Evolutionary conservation across 2,888 invertebrate species (phyloP).

Genomic region (Eutolmus rufibarbis): DNA sequence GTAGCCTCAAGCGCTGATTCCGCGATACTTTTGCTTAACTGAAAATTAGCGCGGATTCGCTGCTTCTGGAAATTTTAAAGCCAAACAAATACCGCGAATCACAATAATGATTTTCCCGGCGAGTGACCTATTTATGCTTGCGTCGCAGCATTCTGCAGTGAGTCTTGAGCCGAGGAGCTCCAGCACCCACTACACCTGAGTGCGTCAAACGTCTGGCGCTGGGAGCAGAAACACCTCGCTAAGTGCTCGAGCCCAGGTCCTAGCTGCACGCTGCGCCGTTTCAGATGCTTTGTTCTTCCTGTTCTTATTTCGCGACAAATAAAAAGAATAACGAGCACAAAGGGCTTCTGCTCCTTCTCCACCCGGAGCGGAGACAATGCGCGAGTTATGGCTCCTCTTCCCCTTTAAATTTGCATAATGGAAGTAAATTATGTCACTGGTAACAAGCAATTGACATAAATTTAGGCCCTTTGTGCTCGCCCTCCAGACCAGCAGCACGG

Average conservation of each 20-base stretch:
- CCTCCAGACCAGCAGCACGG: not conserved
- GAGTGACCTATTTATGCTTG: not conserved
- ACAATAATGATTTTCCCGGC: not conserved
- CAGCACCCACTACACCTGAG: not conserved
- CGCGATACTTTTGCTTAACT: not conserved
- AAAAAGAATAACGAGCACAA: slow-evolving; percentile 11
- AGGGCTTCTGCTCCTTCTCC: slow-evolving; percentile 24
- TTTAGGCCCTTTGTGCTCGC: slow-evolving; percentile 40
- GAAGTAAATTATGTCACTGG: slow-evolving; percentile 49
- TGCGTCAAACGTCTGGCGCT: not conserved
- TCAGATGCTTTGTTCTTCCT: slow-evolving; percentile 1
- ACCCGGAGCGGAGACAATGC: slow-evolving; percentile 43
- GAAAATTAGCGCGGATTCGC: not conserved
- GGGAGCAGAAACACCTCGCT: not conserved
- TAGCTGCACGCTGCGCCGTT: not conserved
- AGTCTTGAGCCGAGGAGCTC: not conserved
- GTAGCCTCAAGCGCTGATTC: not conserved
- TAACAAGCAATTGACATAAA: slow-evolving; percentile 48
- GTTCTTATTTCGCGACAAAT: not conserved
- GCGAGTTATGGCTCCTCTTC: slow-evolving; percentile 47
- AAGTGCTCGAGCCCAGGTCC: not conserved
- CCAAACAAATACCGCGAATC: not conserved
- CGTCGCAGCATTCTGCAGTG: not conserved
- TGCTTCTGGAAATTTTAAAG: not conserved
- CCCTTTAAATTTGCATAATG: slow-evolving; percentile 48